A percentile compares a stretch with the other conserved stretches of the same genome.
Evolutionary conservation across 2,888 invertebrate species (phyloP).

Genomic region (Tachina lurida): DNA sequence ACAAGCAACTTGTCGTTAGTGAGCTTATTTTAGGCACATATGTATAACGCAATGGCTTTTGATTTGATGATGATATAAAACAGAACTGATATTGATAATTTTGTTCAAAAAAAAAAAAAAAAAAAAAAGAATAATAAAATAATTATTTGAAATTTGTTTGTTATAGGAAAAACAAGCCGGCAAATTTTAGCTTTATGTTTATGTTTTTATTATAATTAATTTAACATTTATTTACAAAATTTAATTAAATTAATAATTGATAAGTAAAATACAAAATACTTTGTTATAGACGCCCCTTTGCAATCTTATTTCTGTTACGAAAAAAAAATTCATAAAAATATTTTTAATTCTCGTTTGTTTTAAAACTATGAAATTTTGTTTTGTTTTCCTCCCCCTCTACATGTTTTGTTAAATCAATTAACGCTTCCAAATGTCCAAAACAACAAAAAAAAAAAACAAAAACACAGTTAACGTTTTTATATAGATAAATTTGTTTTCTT

Average conservation of each 20-base stretch:
- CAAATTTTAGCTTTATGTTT: constrained; percentile 69
- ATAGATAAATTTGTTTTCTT: constrained; percentile 70
- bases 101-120: constrained; percentile 55
- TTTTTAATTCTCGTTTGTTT: constrained; percentile 60
- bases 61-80: constrained; percentile 55
- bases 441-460: background rate
- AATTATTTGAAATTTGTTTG: constrained; percentile 51
- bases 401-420: constrained; percentile 72
- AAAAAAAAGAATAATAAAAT: constrained; percentile 51
- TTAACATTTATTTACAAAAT: constrained; percentile 54
- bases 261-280: constrained; percentile 29
- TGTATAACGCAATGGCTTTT: constrained; percentile 49
- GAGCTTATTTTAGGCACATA: background rate
- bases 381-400: constrained; percentile 59
- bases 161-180: constrained; percentile 45
- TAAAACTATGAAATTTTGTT: constrained; percentile 58
- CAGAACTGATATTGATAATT: constrained; percentile 69
- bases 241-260: constrained; percentile 51
- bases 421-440: constrained; percentile 71
- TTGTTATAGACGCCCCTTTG: constrained; percentile 62
- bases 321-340: constrained; percentile 27
- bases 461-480: constrained; percentile 72
- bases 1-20: background rate
- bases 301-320: constrained; percentile 64
- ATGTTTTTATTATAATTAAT: constrained; percentile 60